Base-by-base conservation (phyloP, 23 tunicate genomes). In the Botrylloides violaceus region DNA sequence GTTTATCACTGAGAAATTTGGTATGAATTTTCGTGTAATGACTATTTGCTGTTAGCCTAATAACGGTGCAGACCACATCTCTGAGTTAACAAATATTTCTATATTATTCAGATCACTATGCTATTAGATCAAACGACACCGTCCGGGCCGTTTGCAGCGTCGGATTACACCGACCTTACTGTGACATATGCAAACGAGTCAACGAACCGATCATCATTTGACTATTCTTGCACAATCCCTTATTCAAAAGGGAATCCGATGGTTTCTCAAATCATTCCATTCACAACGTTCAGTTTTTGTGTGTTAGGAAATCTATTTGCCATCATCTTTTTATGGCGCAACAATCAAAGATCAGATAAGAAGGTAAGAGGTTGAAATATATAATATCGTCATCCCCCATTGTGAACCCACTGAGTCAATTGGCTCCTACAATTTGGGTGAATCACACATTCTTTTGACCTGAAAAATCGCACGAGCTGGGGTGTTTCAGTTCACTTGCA, bases 251-350 rank as follows among this genome's bases (percentile, higher is more conserved):
- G 74, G 23, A 39, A 68, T 68, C 74, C 74, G 57, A 39, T 68
- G 56, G 58, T 68, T 20, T 35, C 36, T 28, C 36, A 35, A 56
- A 37, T 56, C 7, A 37, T 37, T 19, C 74, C 74, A 15, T 39
- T 43, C 58, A 68, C 74, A 4, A 37, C 74, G 23, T 68, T 68
- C 57, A 43, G 49, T 36, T 35, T 68, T 26, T 39, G 74, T 23
- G 43, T 68, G 26, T 23, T 75, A 4, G 94, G 94, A 66, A 85
- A 85, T 32, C 0, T 73, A 4, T 33, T 79, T 47, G 94, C 94
- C 0, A 85, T 85, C 32, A 63, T 79, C 39, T 83, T 85, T 29
- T 60, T 79, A 29, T 72, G 84, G 79, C 66, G 80, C 65, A 79
- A 75, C 24, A 83, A 85, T 39, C 61, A 71, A 28, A 72, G 84